Conservation (phyloP, 64 coral and sea anemone species). For the Astreopora myriophthalma region DNA sequence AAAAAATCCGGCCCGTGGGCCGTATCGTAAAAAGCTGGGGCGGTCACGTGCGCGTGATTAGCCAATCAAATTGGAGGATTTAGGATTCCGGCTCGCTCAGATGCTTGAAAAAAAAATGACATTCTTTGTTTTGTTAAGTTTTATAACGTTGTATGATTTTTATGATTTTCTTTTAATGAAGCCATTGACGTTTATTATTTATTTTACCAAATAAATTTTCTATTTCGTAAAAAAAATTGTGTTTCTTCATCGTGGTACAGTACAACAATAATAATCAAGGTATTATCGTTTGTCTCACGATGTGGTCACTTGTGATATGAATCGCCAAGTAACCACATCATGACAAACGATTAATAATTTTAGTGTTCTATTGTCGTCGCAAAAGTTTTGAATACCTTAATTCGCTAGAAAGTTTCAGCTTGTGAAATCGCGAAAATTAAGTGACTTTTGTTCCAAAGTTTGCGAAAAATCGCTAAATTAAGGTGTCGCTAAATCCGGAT, state of each 20-base stretch:
- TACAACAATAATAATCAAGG: not conserved
- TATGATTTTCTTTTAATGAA: constrained; percentile 57
- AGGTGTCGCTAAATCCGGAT: constrained; percentile 37
- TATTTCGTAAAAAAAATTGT: constrained; percentile 75
- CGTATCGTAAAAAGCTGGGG: too few relatives aligned
- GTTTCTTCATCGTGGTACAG: constrained; percentile 81
- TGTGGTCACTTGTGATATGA: constrained; percentile 79
- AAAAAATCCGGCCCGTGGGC: too few relatives aligned
- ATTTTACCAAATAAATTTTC: constrained; percentile 78
- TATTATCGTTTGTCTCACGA: constrained; percentile 16
- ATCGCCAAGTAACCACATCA: constrained; percentile 75
- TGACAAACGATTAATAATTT: constrained; percentile 82
- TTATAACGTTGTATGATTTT: constrained; percentile 83
- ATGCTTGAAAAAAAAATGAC: too few relatives aligned
- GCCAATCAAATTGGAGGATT: too few relatives aligned
- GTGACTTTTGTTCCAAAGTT: constrained; percentile 69
- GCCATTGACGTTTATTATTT: constrained; percentile 60
- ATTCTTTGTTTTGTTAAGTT: constrained; percentile 47
- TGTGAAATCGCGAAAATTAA: constrained; percentile 73
- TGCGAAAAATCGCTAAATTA: constrained; percentile 52
- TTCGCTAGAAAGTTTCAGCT: constrained; percentile 76
- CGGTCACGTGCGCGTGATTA: too few relatives aligned
- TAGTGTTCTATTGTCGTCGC: constrained; percentile 79
- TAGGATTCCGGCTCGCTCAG: too few relatives aligned
- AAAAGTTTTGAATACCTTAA: constrained; percentile 84